Base-by-base conservation (phyloP, 1,140 invertebrate species). In the Eciton burchellii region DNA sequence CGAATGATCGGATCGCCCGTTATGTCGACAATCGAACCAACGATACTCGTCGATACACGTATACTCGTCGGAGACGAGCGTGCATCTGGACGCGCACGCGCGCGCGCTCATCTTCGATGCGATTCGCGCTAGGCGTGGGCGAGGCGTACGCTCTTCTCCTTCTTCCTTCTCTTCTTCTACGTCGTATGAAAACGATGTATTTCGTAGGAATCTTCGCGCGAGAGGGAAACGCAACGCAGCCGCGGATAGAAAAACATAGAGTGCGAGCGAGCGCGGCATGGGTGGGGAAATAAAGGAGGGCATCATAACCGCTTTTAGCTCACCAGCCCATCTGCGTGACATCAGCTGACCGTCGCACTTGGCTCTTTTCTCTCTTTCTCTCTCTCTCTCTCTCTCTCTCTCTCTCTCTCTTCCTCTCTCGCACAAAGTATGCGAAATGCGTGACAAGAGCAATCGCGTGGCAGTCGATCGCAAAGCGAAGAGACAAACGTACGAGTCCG, bases 311-410 rank as follows among this genome's bases (percentile, higher is more conserved):
- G 82, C 85, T 90, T 92, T 92, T 91, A 92, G 90, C 76, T 85
- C 77, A 76, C 74, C 62, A 84, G 54, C 41, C 59, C 43, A 73
- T 68, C 83, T 73, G 82, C 66, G 84, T 93, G 91, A 93, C 90
- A 92, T 93, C 92, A 92, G 91, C 90, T 90, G 90, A 90, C 89
- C 87, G 84, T 85, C 68, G 83, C 83, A 83, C 82, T 86, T 87
- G 83, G 85, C 79, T 88, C 85, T 45, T 88, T 85, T 66, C 45
- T 68, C 81, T 56, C 43, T 45, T 29, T 73, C 43, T 82, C 24
- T 43, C 59, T 83, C 19, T 68, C 43, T 49, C 19, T 56, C 24
- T 45, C 43, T 24, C 47, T 76, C 47, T 47, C 29, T 8, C 14
- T 62, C 29, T 43, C n/a, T 71, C 62, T 82, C n/a, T n/a, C n/a